Base-by-base conservation (phyloP, 2,888 invertebrate species). In the Hydrotaea cyrtoneurina region DNA sequence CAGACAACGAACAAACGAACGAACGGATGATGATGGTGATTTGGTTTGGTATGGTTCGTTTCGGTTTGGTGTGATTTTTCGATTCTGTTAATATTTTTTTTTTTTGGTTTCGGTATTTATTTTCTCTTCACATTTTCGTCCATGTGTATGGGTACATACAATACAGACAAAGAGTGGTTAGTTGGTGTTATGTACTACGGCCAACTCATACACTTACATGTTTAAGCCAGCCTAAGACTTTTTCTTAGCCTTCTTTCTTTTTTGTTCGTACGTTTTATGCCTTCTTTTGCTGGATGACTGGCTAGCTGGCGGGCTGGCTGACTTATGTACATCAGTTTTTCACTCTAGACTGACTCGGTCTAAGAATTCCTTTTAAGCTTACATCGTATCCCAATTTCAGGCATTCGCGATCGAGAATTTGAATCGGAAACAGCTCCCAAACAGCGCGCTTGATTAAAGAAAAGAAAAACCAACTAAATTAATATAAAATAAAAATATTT, bases 341-440 rank as follows among this genome's bases (percentile, higher is more conserved):
- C 74, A 74, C 77, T 72, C 53, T 26, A 19, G 85, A 82, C n/a
- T 13, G 43, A 79, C 79, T 85, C 79, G 57, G 82, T 77, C 80
- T 80, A 86, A 88, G 87, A 90, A 88, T 89, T 89, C 90, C 91
- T 91, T 90, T 90, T 90, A 91, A 91, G 89, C 88, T 89, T 90
- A 89, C 88, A 87, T 86, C 87, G 86, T 87, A 88, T 88, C 88
- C 88, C 88, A 88, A 89, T 88, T 87, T 87, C 87, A 89, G 88
- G 89, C 91, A 91, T 91, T 91, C 90, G 89, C 88, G 88, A 87
- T 88, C 89, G 89, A 89, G 89, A 90, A 91, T 91, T 91, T 91
- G 92, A 89, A 89, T 90, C 89, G 89, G 88, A 85, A 89, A 88
- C 89, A 88, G 80, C 82, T 83, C 83, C 80, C 83, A 85, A 89